Conservation (phyloP, 2,797 vertebrate genomes). For the Siniperca scherzeri region DNA sequence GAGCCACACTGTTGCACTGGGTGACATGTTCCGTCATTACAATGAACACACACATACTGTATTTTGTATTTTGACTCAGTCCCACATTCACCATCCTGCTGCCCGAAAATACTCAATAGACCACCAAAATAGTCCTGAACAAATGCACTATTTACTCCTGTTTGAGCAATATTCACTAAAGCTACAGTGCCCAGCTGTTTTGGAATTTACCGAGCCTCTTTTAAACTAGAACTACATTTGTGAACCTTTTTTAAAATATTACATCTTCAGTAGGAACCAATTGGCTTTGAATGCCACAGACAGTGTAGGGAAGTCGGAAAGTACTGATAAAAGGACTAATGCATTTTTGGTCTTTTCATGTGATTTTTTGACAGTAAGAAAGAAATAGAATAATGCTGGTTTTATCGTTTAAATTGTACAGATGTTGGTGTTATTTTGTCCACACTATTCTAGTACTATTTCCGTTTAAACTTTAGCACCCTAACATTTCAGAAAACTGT, state of each 20-base stretch:
- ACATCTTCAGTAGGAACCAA: not conserved
- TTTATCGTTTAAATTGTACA: not conserved
- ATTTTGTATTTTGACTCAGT: not conserved
- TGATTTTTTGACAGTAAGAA: not conserved
- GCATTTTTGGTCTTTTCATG: not conserved
- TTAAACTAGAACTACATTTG: not conserved
- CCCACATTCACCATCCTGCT: not conserved
- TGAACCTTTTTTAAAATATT: not conserved
- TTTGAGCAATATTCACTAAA: not conserved
- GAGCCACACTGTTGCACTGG: not conserved
- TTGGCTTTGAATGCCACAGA: not conserved
- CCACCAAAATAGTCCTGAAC: not conserved
- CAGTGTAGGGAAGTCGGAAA: not conserved
- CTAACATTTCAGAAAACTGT: slow-evolving; percentile 6
- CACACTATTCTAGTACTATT: not conserved
- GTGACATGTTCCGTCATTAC: not conserved
- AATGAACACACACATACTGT: not conserved
- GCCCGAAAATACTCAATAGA: not conserved
- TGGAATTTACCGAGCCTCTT: not conserved
- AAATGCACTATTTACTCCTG: not conserved
- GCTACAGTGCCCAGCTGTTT: not conserved
- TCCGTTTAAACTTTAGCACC: not conserved
- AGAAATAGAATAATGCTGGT: not conserved
- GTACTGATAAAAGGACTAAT: not conserved
- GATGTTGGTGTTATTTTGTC: not conserved